Evolutionary conservation across 1,140 invertebrate genomes (phyloP).

Genomic region (Orchesella cincta): DNA sequence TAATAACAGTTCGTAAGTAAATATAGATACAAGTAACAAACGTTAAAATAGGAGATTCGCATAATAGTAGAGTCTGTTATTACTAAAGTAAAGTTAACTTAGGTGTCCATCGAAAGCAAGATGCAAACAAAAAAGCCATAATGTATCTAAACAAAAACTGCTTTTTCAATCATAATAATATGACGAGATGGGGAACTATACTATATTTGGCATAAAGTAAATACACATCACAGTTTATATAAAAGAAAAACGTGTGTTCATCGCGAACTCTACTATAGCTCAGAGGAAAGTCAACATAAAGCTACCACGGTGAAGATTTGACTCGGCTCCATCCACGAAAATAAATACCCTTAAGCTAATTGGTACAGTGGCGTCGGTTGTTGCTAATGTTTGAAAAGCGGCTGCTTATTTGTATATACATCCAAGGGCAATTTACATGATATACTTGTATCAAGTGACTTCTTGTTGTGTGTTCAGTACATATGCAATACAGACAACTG

Average conservation of each 20-base stretch:
- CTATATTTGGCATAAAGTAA: no score
- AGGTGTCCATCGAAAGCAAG: no score
- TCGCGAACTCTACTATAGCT: background rate
- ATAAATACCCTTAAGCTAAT: conserved; percentile 4
- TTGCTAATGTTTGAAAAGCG: conserved; percentile 8
- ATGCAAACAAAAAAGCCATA: no score
- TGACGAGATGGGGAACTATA: no score
- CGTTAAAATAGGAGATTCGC: no score
- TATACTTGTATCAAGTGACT: background rate
- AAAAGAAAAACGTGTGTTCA: background rate
- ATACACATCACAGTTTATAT: no score
- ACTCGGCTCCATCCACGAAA: background rate
- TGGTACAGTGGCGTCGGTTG: background rate
- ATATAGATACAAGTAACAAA: no score
- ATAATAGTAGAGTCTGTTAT: no score
- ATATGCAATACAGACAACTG: background rate
- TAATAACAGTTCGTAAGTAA: no score
- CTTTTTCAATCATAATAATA: no score
- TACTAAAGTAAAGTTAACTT: no score
- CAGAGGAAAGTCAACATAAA: conserved; percentile 17
- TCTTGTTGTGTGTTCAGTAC: background rate
- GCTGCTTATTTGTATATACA: background rate
- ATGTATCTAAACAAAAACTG: no score
- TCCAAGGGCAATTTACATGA: background rate
- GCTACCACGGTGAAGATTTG: background rate